Conservation (phyloP, 2,113 vertebrate species). For the Lepidothrix coronata region DNA sequence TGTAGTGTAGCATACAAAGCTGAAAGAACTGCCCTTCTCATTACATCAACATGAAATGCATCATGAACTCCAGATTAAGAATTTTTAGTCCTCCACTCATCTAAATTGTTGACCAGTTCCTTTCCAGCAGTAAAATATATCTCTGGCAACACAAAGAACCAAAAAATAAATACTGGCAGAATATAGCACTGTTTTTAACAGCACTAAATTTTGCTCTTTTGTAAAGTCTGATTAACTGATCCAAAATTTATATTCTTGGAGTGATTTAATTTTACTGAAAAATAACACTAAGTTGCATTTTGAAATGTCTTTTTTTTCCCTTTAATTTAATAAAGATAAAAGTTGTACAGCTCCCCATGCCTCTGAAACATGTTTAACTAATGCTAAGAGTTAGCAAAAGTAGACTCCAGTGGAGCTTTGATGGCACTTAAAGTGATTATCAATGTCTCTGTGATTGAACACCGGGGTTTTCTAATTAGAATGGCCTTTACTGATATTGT, state of each 20-base stretch:
- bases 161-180: not conserved
- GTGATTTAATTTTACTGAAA: not conserved
- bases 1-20: not conserved
- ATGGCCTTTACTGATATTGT: not conserved
- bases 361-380: not conserved
- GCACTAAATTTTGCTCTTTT: not conserved
- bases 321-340: not conserved
- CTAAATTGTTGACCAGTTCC: not conserved
- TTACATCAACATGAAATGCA: not conserved
- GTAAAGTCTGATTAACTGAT: not conserved
- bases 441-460: not conserved
- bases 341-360: not conserved
- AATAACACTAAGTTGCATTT: not conserved
- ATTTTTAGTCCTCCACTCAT: not conserved
- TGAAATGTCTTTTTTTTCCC: not conserved
- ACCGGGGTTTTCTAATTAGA: not conserved
- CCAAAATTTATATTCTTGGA: not conserved
- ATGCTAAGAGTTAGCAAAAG: not conserved
- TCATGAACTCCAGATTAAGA: not conserved
- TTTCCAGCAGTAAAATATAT: not conserved
- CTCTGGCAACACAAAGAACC: not conserved
- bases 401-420: not conserved
- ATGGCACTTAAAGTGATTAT: not conserved
- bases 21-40: not conserved
- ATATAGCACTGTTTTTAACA: not conserved